Evolutionary conservation across 2,888 invertebrate genomes (phyloP), one percentile per base, ranked within the genome.

Genomic region (Xestia xanthographa): DNA sequence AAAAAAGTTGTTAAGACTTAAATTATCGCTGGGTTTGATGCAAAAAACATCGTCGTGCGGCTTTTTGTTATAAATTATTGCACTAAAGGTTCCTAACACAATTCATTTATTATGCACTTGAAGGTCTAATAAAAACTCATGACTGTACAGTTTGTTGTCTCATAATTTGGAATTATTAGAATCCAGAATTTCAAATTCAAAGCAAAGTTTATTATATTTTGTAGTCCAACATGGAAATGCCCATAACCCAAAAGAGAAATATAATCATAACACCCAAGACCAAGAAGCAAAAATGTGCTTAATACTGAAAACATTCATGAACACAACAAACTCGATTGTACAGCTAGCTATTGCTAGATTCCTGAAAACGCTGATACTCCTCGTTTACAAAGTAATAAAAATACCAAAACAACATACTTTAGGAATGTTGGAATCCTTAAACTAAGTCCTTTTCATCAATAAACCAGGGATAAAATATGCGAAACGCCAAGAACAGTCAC

Each of bases 401-500:
- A 66, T 53, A 53, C 26, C 11, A 69, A 80, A 22, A 66, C 26
- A 41, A 12, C 41, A 34, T 22, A 14, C 38, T 9, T 45, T 29
- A 48, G 48, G 38, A n/a, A 5, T 43, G 48, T 43, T 48, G 48
- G 26, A 71, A 43, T 56, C 50, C 60, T 56, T 80, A 66, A 63
- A 81, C 56, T 56, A 22, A 67, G 70, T 63, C 69, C 53, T 68
- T 79, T 77, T 72, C 78, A 75, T 69, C 65, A 75, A 84, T 80
- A 84, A 82, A 56, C 69, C 67, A 72, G 66, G 76, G 77, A 82
- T 77, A 85, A 85, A 75, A 83, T 80, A 80, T 80, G 78, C 71
- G 63, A 79, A 85, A 84, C 62, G 62, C 76, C 72, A 79, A 81
- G 80, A 80, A 80, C 83, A 86, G 77, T 86, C 85, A 86, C 83